Conservation (phyloP, 2,113 vertebrate species). For the Pongo pygmaeus region DNA sequence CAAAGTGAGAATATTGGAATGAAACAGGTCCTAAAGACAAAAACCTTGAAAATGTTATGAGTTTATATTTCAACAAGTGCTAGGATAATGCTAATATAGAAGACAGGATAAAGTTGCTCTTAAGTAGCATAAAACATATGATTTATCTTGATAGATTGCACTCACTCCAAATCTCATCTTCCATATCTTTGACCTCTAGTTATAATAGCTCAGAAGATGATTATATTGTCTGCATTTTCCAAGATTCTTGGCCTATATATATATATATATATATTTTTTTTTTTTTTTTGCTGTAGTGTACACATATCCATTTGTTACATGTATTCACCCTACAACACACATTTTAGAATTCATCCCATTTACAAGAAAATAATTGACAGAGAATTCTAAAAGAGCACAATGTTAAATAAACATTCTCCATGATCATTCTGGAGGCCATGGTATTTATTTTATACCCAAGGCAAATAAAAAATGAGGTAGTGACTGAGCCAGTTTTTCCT, state of each 20-base stretch:
- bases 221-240: neutral
- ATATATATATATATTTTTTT: neutral
- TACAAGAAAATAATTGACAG: neutral
- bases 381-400: neutral
- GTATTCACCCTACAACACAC: neutral
- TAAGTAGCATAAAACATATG: neutral
- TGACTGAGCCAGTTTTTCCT: constrained; percentile 27
- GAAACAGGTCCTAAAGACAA: neutral
- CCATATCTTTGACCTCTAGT: neutral
- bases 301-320: neutral
- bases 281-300: neutral
- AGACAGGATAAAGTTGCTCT: neutral
- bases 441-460: constrained; percentile 5
- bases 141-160: neutral
- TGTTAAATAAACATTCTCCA: neutral
- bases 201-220: neutral
- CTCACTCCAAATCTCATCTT: neutral
- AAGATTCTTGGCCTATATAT: neutral
- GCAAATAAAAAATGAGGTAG: neutral
- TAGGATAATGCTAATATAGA: neutral
- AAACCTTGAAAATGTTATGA: neutral
- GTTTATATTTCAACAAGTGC: neutral
- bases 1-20: neutral
- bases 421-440: neutral
- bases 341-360: neutral